Evolutionary conservation across 37 sponge, comb jelly and placozoan genomes (phyloP).

Genomic region (Bolinopsis microptera): DNA sequence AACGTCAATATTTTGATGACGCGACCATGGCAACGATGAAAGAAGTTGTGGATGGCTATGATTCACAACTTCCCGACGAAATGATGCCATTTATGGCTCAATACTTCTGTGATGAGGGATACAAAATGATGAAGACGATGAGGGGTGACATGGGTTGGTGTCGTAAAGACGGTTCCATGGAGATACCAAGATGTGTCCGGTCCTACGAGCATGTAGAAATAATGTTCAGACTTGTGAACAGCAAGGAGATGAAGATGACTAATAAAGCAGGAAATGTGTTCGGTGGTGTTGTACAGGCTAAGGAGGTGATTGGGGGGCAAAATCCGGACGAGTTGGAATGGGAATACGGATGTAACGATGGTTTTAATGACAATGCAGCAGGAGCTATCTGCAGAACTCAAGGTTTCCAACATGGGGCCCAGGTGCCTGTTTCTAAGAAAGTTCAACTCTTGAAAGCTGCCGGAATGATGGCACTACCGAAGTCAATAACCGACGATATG

Average conservation of each 20-base stretch:
- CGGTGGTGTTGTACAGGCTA: not conserved
- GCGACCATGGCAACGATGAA: not conserved
- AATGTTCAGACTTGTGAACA: not conserved
- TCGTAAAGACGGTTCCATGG: not conserved
- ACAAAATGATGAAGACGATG: not conserved
- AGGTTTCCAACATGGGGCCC: not conserved
- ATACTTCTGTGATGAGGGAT: not conserved
- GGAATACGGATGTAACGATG: constrained; percentile 2
- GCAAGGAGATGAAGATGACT: not conserved
- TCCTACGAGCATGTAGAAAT: not conserved
- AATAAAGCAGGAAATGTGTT: not conserved
- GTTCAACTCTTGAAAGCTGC: not conserved
- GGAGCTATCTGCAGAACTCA: constrained; percentile 25
- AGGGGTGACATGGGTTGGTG: constrained; percentile 10
- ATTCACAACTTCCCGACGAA: not conserved
- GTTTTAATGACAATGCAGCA: constrained; percentile 13
- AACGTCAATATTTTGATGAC: not conserved
- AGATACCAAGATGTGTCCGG: not conserved
- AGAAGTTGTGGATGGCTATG: not conserved
- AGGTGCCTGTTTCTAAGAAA: not conserved
- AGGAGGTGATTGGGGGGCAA: not conserved
- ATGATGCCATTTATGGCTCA: not conserved
- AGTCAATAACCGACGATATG: not conserved
- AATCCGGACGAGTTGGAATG: not conserved
- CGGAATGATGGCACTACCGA: not conserved